Conservation (phyloP, 2,797 vertebrate species). For the Sphenopsis melanotis region DNA sequence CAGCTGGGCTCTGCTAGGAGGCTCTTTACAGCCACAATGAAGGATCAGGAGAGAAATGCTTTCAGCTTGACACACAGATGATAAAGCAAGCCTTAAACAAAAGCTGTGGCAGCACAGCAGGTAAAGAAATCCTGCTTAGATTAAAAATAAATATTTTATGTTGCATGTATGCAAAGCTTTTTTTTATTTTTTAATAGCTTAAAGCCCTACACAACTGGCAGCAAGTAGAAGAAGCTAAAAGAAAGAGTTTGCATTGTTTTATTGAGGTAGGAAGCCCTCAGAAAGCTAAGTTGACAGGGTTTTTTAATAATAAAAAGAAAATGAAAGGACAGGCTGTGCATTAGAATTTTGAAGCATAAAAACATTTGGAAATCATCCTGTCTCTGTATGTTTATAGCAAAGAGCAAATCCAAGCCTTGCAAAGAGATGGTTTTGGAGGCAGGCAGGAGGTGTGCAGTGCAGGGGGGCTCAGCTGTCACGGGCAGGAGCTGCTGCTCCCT, state of each 20-base stretch:
- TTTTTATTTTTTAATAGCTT: slow-evolving; percentile 9
- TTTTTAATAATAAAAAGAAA: neutral
- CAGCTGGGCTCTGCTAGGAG: slow-evolving; percentile 36
- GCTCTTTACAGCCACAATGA: slow-evolving; percentile 10
- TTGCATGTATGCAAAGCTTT: slow-evolving; percentile 13
- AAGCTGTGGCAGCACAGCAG: slow-evolving; percentile 57
- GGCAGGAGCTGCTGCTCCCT: neutral
- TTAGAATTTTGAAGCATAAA: neutral
- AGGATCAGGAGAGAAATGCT: neutral
- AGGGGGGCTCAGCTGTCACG: neutral
- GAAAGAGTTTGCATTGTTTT: neutral
- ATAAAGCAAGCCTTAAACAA: slow-evolving; percentile 52
- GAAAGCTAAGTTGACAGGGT: neutral
- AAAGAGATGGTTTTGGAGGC: neutral
- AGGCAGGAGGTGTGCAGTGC: neutral
- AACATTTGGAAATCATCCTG: neutral
- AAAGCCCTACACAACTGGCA: neutral
- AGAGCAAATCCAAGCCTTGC: neutral
- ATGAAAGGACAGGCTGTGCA: neutral
- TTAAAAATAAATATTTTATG: slow-evolving; percentile 70
- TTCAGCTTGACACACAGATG: slow-evolving; percentile 42
- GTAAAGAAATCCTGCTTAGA: slow-evolving; percentile 66
- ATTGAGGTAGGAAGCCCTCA: neutral
- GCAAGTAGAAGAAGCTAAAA: neutral
- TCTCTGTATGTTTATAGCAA: neutral